Base-by-base conservation (phyloP, 2,113 vertebrate genomes). In the Colistium nudipinnis region DNA sequence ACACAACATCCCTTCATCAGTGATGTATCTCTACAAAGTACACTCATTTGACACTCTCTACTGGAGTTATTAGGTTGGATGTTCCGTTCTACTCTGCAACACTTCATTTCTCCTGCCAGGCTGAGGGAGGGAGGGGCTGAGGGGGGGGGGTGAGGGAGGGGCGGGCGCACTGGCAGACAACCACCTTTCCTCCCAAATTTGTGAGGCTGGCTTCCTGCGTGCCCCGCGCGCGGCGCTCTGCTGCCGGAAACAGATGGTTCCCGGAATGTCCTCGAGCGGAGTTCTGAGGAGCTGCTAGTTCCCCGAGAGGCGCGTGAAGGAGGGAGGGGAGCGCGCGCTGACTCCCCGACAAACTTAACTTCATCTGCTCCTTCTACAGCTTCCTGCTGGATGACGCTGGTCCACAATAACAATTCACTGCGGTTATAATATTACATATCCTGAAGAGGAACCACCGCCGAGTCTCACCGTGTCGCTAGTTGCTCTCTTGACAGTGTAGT, bases 231-330 rank as follows among this genome's bases (percentile, higher is more conserved):
- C 78, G 27, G 47, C 19, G 62, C 81, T 90, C 75, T 79, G 83
- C 75, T 79, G 83, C 84, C 83, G 89, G 91, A 93, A 94, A 93
- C 93, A 94, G 92, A 94, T 93, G 92, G 91, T 89, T 91, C 88
- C 92, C 91, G 92, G 92, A 93, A 93, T 91, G 91, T 93, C 92
- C 92, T 91, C 83, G 79, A 92, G 93, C 93, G 19, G 64, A 84
- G 80, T 88, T 93, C 88, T 62, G 70, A 66, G 62, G 84, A 92
- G 84, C 89, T 92, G 92, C 82, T 76, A 89, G 85, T 80, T 80
- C 89, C 78, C 90, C 85, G 85, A 81, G 75, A 92, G 80, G 83
- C 31, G 52, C 63, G 81, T 76, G 86, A 83, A 74, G 74, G 57
- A 72, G 68, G 76, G 45, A 62, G 74, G 75, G 69, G 67, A 2